Conservation (phyloP, 1,140 invertebrate genomes). For the Drosophila pruinosa region DNA sequence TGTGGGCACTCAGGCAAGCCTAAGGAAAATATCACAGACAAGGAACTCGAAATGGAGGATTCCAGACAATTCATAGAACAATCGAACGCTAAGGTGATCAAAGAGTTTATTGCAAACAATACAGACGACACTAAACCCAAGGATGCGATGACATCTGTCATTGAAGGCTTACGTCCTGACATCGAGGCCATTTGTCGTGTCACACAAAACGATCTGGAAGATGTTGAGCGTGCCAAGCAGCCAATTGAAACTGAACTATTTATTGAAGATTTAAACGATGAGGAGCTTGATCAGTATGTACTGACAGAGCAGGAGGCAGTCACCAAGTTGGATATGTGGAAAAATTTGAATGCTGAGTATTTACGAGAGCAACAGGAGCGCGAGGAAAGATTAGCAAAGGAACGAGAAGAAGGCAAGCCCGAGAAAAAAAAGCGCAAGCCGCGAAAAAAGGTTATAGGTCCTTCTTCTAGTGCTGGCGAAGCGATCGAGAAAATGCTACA, state of each 20-base stretch:
- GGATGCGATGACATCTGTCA: conserved; percentile 23
- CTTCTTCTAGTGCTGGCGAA: conserved; percentile 93
- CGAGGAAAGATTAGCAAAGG: conserved; percentile 89
- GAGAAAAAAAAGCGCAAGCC: conserved; percentile 89
- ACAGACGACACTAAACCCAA: conserved; percentile 34
- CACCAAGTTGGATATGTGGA: conserved; percentile 93
- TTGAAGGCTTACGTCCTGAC: conserved; percentile 77
- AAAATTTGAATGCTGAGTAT: conserved; percentile 92
- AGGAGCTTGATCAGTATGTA: conserved; percentile 94
- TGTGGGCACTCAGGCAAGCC: conserved; percentile 6
- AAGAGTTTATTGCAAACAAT: conserved; percentile 81
- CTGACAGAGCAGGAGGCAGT: conserved; percentile 91
- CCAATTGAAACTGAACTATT: conserved; percentile 86
- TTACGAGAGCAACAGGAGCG: conserved; percentile 92
- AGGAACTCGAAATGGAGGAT: conserved; percentile 82
- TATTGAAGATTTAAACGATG: conserved; percentile 92
- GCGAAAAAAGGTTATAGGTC: conserved; percentile 85
- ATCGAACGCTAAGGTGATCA: conserved; percentile 85
- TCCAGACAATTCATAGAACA: conserved; percentile 85
- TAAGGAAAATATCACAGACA: conserved; percentile 26
- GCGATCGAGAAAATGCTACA: conserved; percentile 97
- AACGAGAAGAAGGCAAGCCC: conserved; percentile 90
- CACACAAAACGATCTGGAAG: conserved; percentile 61
- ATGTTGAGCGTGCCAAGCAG: conserved; percentile 66
- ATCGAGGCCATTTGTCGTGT: conserved; percentile 77